Conservation (phyloP, 2,113 vertebrate species). For the Muntiacus muntjak region DNA sequence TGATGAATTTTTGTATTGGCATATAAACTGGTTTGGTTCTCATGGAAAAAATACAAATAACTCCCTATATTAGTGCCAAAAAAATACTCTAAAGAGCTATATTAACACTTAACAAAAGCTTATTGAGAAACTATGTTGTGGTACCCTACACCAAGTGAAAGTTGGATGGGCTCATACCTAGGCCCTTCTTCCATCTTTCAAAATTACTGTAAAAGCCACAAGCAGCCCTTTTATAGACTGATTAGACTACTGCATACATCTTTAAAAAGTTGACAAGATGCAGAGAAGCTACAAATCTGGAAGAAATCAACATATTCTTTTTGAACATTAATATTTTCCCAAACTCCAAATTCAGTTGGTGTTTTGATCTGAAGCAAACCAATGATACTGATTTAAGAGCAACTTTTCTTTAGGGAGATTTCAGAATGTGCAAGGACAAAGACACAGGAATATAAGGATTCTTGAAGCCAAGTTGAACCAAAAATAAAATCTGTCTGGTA, state of each 20-base stretch:
- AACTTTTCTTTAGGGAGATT: background rate
- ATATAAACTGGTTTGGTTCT: background rate
- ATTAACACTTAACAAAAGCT: background rate
- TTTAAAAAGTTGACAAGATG: slow-evolving; percentile 38
- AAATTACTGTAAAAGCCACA: background rate
- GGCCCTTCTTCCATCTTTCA: background rate
- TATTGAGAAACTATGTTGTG: background rate
- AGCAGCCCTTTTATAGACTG: background rate
- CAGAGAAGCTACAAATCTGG: background rate
- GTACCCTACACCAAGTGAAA: background rate
- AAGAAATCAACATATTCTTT: background rate
- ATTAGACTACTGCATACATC: background rate
- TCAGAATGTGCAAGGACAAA: background rate
- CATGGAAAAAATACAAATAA: background rate
- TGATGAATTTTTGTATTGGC: background rate
- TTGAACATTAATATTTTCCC: background rate
- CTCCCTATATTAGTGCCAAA: background rate
- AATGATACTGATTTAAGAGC: background rate
- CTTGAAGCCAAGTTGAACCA: background rate
- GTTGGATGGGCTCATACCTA: background rate
- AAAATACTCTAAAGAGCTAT: background rate
- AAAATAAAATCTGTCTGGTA: background rate
- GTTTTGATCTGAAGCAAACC: slow-evolving; percentile 5
- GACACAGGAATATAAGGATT: background rate
- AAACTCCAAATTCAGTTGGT: background rate